A percentile compares a stretch with the other conserved stretches of the same genome.
phyloP scores from a whole-genome alignment of 2,797 vertebrate species.

The Decapterus maruadsi region DNA sequence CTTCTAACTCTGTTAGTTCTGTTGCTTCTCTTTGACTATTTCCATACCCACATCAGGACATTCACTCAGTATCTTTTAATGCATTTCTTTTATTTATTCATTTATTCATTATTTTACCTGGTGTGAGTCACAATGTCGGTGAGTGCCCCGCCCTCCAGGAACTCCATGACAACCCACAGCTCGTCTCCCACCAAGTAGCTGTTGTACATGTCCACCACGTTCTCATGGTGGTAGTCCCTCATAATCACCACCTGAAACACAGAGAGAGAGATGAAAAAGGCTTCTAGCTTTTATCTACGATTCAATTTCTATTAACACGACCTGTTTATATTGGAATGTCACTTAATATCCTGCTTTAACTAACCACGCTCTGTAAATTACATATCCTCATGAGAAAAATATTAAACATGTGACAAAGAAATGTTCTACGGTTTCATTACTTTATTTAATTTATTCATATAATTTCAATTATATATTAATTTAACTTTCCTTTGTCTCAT shows the following conservation, averaged over 20 bases:
- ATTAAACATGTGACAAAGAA: constrained; percentile 9
- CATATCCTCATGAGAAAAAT: background rate
- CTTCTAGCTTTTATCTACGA: background rate
- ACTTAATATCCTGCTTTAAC: background rate
- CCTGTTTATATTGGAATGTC: background rate
- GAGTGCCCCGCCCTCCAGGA: constrained; percentile 94
- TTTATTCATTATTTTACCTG: constrained; percentile 79
- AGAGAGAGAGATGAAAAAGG: background rate
- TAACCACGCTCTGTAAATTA: background rate
- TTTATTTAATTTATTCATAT: constrained; percentile 15
- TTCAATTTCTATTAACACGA: background rate
- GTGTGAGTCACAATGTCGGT: constrained; percentile 98
- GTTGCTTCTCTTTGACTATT: background rate
- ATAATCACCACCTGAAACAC: constrained; percentile 94
- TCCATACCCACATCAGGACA: background rate
- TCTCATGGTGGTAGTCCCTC: constrained; percentile 97
- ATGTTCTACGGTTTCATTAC: constrained; percentile 6
- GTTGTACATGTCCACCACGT: constrained; percentile 99
- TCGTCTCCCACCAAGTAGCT: constrained; percentile 97
- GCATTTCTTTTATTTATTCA: background rate
- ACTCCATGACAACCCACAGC: constrained; percentile 99
- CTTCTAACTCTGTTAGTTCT: background rate
- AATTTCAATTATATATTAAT: constrained; percentile 47
- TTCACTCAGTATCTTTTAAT: background rate
- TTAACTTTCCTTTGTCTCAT: constrained; percentile 48